Percentiles rank a stretch among this genome's conserved stretches.
phyloP scores from a whole-genome alignment of 2,113 vertebrate genomes.

The Pandion haliaetus region DNA sequence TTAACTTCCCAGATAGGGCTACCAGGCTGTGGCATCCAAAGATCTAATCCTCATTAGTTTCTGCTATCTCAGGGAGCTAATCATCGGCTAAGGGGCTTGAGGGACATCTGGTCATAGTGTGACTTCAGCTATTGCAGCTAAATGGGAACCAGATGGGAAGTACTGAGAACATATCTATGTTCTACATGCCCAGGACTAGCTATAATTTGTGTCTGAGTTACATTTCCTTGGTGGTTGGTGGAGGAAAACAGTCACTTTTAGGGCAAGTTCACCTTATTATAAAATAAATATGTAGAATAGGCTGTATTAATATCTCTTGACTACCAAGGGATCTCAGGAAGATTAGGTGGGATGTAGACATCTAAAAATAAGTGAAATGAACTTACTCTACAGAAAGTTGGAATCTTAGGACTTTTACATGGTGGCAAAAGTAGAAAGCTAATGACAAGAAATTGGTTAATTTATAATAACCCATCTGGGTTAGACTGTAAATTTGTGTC shows the following conservation, averaged over 20 bases:
- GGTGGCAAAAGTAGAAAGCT: background rate
- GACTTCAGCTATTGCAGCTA: background rate
- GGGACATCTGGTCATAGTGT: background rate
- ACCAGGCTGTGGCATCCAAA: background rate
- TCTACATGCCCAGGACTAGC: background rate
- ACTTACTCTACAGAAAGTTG: background rate
- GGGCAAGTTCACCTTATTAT: background rate
- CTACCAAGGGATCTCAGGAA: background rate
- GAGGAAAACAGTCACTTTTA: background rate
- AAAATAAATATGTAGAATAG: background rate
- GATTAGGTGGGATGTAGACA: background rate
- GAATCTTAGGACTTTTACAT: background rate
- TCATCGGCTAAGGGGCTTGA: background rate
- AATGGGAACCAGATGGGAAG: background rate
- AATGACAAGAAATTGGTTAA: background rate
- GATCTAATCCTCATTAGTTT: background rate
- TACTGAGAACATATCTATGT: rapidly evolving
- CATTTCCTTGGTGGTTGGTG: background rate
- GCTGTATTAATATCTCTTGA: background rate
- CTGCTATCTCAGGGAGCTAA: background rate
- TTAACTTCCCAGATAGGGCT: background rate
- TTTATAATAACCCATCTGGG: background rate
- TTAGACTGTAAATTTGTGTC: background rate
- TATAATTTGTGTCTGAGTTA: background rate
- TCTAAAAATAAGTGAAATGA: background rate